These are phyloP conservation scores for Urophycis tenuis DNA, from an alignment of 2,797 vertebrate genomes.

Conservation along the genomic window DNA sequence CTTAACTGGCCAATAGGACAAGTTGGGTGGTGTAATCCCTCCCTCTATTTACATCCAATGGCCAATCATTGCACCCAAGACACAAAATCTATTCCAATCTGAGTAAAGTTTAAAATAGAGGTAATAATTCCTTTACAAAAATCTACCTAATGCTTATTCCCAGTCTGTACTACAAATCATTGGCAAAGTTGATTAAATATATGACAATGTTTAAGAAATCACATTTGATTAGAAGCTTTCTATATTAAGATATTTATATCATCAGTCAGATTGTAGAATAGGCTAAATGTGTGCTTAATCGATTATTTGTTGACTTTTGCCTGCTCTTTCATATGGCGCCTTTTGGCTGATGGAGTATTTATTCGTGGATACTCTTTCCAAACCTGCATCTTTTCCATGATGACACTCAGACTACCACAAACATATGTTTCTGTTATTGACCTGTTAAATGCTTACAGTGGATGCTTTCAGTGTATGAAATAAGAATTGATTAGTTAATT, in stretches of 20 bases:
- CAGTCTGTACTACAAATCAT: constrained; percentile 6
- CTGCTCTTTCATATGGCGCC: too few species aligned
- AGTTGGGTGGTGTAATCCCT: constrained; percentile 48
- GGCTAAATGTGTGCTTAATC: too few species aligned
- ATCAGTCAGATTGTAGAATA: too few species aligned
- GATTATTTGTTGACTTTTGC: too few species aligned
- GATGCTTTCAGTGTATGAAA: not conserved
- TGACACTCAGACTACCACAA: not conserved
- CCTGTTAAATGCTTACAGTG: not conserved
- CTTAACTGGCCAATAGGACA: constrained; percentile 57
- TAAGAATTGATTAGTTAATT: too few species aligned
- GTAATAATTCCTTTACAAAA: constrained; percentile 60
- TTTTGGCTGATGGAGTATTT: too few species aligned
- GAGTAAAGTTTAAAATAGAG: constrained; percentile 64
- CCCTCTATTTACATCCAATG: constrained; percentile 54
- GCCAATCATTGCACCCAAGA: constrained; percentile 60
- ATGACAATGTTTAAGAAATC: too few species aligned
- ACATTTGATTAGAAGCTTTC: not conserved
- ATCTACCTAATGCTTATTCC: constrained; percentile 20
- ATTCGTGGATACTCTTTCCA: too few species aligned
- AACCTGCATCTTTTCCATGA: not conserved
- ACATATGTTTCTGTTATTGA: not conserved
- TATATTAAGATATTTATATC: too few species aligned
- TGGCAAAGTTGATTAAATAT: not conserved
- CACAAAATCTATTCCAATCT: constrained; percentile 68